Evolutionary conservation across 2,888 invertebrate genomes (phyloP).

Genomic region (Sycophila texana): DNA sequence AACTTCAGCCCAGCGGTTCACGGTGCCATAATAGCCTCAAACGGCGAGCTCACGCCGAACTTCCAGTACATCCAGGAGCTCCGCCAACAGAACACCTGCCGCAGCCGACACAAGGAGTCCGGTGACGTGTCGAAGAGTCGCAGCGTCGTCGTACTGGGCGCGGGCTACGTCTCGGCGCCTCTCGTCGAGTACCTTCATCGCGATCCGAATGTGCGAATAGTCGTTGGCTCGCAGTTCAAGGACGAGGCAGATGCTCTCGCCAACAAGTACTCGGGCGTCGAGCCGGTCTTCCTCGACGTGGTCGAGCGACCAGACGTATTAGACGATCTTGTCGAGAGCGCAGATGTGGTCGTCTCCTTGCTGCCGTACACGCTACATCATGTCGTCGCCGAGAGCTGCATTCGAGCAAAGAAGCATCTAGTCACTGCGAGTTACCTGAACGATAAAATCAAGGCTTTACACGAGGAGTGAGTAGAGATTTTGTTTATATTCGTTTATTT

Average conservation of each 20-base stretch:
- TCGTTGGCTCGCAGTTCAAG: conserved; percentile 90
- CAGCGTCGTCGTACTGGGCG: conserved; percentile 92
- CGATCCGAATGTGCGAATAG: conserved; percentile 88
- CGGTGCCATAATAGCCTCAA: conserved; percentile 96
- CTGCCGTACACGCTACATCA: conserved; percentile 95
- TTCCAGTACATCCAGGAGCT: conserved; percentile 97
- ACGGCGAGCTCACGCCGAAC: conserved; percentile 92
- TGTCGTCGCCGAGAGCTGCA: conserved; percentile 89
- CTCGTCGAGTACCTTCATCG: conserved; percentile 95
- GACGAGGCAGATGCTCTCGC: conserved; percentile 93
- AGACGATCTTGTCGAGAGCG: conserved; percentile 83
- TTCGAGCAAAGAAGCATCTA: conserved; percentile 91
- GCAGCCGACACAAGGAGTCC: conserved; percentile 85
- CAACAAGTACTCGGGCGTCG: conserved; percentile 85
- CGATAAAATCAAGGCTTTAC: conserved; percentile 87
- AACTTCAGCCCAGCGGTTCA: conserved; percentile 84
- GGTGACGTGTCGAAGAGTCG: conserved; percentile 77
- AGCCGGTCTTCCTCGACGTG: conserved; percentile 90
- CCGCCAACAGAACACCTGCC: conserved; percentile 81
- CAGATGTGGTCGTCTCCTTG: conserved; percentile 90
- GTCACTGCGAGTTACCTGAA: conserved; percentile 97
- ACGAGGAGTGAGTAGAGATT: conserved; percentile 80
- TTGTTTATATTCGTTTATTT: background rate
- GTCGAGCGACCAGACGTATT: conserved; percentile 84
- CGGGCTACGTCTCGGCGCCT: conserved; percentile 96